These are phyloP conservation scores for Helleia helle DNA, from an alignment of 2,888 invertebrate genomes.

Conservation along the genomic window DNA sequence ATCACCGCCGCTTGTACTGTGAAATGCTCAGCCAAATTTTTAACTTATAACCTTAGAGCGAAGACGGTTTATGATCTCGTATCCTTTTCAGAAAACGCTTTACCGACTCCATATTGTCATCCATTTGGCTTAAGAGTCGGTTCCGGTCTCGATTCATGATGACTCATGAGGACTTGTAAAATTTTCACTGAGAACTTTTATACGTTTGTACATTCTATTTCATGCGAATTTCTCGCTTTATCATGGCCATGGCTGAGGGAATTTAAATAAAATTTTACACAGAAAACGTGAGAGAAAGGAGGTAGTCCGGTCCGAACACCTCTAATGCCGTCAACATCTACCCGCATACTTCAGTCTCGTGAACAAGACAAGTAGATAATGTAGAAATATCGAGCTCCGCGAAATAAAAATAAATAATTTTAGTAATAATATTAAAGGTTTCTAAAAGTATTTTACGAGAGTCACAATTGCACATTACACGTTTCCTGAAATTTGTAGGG, in stretches of 20 bases:
- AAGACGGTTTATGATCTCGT: constrained; percentile 55
- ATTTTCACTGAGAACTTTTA: constrained; percentile 2
- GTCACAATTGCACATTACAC: too few relatives aligned
- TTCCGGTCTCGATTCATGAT: constrained; percentile 33
- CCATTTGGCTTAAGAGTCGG: constrained; percentile 41
- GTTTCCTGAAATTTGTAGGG: constrained; percentile 38
- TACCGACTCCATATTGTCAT: constrained; percentile 40
- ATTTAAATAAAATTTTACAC: not conserved
- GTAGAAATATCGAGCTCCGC: too few relatives aligned
- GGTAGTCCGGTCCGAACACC: too few relatives aligned
- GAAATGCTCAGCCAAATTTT: constrained; percentile 59
- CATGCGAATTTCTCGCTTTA: not conserved
- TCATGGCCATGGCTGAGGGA: constrained; percentile 14
- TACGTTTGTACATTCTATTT: not conserved
- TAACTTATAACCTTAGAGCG: constrained; percentile 55
- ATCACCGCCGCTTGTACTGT: constrained; percentile 47
- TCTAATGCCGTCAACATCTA: too few relatives aligned
- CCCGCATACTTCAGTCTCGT: too few relatives aligned
- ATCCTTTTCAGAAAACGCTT: constrained; percentile 46
- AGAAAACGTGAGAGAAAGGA: too few relatives aligned
- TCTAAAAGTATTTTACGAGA: too few relatives aligned
- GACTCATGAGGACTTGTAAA: constrained; percentile 26
- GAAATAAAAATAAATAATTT: too few relatives aligned
- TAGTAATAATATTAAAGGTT: too few relatives aligned
- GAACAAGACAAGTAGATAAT: too few relatives aligned